These are phyloP conservation scores for Gyrodactylus bullatarudis DNA, from an alignment of 1,140 invertebrate species.

Conservation along the genomic window DNA sequence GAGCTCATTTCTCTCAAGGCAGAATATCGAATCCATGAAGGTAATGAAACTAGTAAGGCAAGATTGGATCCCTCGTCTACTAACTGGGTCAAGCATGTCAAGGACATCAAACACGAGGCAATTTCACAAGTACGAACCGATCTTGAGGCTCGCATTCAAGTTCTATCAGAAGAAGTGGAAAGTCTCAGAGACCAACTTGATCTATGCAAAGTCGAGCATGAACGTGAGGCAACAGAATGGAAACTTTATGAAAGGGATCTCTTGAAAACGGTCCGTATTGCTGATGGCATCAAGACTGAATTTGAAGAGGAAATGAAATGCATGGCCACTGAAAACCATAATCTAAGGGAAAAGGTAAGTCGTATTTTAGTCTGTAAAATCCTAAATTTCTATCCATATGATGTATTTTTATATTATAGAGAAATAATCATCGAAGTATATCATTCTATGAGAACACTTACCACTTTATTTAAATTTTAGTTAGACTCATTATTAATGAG, in stretches of 20 bases:
- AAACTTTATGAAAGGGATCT: constrained; percentile 53
- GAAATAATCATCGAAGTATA: too few relatives aligned
- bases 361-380: not conserved
- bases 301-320: constrained; percentile 31
- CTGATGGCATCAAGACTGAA: constrained; percentile 43
- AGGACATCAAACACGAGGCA: not conserved
- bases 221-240: constrained; percentile 36
- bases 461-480: too few relatives aligned
- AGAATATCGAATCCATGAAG: not conserved
- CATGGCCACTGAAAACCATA: constrained; percentile 39
- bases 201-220: not conserved
- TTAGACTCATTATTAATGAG: too few relatives aligned
- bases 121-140: not conserved
- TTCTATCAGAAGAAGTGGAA: not conserved
- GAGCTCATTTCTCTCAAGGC: not conserved
- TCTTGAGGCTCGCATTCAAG: not conserved
- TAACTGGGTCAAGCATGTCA: not conserved
- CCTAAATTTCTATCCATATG: too few relatives aligned
- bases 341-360: constrained; percentile 30
- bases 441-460: too few relatives aligned
- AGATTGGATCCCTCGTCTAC: not conserved
- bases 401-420: too few relatives aligned
- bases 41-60: not conserved
- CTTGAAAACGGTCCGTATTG: constrained; percentile 48
- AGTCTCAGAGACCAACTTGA: not conserved